Percentiles rank a stretch among this genome's conserved stretches.
Conservation (phyloP, 1,140 invertebrate species). For the Pseudomyrmex sp. region DNA sequence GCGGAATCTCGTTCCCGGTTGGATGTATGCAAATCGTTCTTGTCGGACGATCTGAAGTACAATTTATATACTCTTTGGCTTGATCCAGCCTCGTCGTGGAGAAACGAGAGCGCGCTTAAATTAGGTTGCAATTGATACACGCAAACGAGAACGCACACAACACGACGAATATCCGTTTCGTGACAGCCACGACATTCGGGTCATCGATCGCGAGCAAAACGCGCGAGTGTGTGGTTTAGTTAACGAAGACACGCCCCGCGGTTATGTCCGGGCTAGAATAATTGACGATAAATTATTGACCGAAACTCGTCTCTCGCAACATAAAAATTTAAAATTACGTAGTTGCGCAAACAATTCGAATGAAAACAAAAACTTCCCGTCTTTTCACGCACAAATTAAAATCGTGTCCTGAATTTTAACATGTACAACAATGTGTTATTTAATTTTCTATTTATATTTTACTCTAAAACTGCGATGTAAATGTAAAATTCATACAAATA, state of each 20-base stretch:
- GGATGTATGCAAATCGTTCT: conserved; percentile 5
- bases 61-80: background rate
- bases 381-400: background rate
- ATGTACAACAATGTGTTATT: too few species aligned
- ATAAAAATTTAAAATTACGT: background rate
- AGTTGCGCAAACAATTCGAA: background rate
- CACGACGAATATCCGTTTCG: conserved; percentile 11
- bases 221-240: conserved; percentile 20
- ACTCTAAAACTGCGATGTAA: too few species aligned
- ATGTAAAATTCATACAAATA: too few species aligned
- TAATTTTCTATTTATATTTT: too few species aligned
- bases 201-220: conserved; percentile 44
- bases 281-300: background rate
- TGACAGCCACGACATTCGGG: conserved; percentile 26
- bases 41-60: background rate
- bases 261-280: background rate
- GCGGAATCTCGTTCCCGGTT: background rate
- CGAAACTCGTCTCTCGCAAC: background rate
- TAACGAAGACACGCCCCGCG: conserved; percentile 8
- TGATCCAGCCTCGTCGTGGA: too few species aligned
- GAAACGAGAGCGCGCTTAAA: conserved; percentile 2
- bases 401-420: background rate
- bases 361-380: background rate
- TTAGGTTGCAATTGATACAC: conserved; percentile 28
- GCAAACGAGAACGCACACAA: conserved; percentile 15